phyloP scores from a whole-genome alignment of 1,140 invertebrate species.

The Carposina sasakii region DNA sequence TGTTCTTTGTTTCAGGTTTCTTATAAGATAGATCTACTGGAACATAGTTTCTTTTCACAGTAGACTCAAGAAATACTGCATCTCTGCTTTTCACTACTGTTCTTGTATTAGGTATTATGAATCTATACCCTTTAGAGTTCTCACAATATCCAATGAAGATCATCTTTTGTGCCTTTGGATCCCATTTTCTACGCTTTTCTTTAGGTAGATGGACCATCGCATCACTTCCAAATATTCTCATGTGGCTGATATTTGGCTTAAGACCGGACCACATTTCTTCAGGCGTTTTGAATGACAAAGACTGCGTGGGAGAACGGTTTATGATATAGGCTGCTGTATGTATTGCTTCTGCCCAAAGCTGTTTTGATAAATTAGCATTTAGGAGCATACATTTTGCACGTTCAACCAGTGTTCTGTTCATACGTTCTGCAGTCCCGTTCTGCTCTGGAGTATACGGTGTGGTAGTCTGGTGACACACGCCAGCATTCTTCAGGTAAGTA shows the following conservation, averaged over 20 bases:
- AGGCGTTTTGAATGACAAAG: conserved; percentile 22
- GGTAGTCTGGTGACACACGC: conserved; percentile 35
- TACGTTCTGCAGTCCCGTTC: conserved; percentile 50
- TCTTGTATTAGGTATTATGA: conserved; percentile 2
- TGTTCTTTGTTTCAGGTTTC: conserved; percentile 7
- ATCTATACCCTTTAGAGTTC: conserved; percentile 11
- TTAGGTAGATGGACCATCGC: conserved; percentile 36
- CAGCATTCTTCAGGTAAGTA: conserved; percentile 30
- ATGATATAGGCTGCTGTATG: conserved; percentile 8
- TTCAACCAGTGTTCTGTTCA: conserved; percentile 37
- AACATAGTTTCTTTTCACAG: conserved; percentile 28
- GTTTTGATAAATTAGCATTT: conserved; percentile 12
- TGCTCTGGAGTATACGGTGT: too few species aligned
- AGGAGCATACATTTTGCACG: conserved; percentile 26
- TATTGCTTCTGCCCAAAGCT: conserved; percentile 16
- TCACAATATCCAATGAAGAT: conserved; percentile 3
- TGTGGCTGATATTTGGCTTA: conserved; percentile 34
- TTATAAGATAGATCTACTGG: conserved; percentile 10
- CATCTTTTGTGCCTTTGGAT: conserved; percentile 23
- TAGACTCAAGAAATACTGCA: conserved; percentile 29
- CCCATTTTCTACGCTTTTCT: conserved; percentile 11
- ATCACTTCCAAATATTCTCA: conserved; percentile 33
- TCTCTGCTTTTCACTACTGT: conserved; percentile 28
- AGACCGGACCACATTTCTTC: conserved; percentile 32
- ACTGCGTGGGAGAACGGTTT: conserved; percentile 11